phyloP scores from a whole-genome alignment of 2,797 vertebrate genomes.

The Epinephelus malabaricus region DNA sequence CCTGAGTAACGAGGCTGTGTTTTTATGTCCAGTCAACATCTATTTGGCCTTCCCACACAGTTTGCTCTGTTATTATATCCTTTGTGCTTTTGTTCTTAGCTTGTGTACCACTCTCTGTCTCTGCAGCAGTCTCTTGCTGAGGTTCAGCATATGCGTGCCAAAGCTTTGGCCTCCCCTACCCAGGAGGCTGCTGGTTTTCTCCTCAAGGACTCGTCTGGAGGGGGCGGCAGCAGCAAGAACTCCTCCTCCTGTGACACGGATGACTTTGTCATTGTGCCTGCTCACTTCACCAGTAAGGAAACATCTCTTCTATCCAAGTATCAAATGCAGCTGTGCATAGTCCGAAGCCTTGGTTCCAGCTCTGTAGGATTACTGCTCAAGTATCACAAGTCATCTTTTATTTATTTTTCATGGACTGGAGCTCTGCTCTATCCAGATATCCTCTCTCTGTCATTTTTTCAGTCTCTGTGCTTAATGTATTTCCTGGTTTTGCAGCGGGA shows the following conservation, averaged over 20 bases:
- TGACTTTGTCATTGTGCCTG: slow-evolving; percentile 98
- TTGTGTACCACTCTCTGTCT: slow-evolving; percentile 12
- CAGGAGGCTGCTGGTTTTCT: slow-evolving; percentile 90
- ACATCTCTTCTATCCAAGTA: not conserved
- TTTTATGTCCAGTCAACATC: not conserved
- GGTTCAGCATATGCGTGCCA: slow-evolving; percentile 92
- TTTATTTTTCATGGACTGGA: not conserved
- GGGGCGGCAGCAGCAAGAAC: slow-evolving; percentile 94
- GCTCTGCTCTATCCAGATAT: not conserved
- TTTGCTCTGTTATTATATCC: not conserved
- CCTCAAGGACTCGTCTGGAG: slow-evolving; percentile 90
- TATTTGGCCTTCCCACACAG: not conserved
- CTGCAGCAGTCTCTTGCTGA: slow-evolving; percentile 93
- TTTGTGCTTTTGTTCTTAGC: slow-evolving; percentile 10
- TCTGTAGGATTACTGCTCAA: not conserved
- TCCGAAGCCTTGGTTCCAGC: not conserved
- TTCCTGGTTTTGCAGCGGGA: slow-evolving; percentile 76
- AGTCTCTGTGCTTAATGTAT: not conserved
- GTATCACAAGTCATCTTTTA: not conserved
- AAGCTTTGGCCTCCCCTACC: slow-evolving; percentile 89
- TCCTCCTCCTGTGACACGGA: slow-evolving; percentile 97
- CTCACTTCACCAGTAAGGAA: slow-evolving; percentile 92
- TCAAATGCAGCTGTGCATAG: slow-evolving; percentile 3
- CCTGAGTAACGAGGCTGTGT: not conserved
- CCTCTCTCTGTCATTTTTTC: not conserved